phyloP scores from a whole-genome alignment of 1,140 invertebrate species.

The Pachypeltis micranthus region DNA sequence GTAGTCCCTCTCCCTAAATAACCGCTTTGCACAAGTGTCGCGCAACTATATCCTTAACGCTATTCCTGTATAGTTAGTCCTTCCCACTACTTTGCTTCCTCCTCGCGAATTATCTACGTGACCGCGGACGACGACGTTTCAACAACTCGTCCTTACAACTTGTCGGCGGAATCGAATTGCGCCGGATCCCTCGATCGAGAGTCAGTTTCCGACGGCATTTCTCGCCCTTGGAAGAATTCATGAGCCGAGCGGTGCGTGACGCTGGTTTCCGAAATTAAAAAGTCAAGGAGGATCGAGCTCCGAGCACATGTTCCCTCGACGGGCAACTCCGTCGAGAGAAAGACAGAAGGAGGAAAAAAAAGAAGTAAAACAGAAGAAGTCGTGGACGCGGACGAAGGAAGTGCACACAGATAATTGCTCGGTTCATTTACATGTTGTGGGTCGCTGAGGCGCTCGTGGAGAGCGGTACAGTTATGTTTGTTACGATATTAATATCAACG shows the following conservation, averaged over 20 bases:
- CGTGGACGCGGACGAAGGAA: background rate
- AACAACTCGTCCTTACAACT: too few species aligned
- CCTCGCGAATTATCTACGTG: too few species aligned
- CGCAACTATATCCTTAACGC: too few species aligned
- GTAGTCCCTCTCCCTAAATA: too few species aligned
- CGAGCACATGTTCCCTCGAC: background rate
- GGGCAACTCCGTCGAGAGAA: background rate
- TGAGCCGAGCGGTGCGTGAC: conserved; percentile 1
- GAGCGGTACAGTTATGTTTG: conserved; percentile 8
- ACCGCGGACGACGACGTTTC: too few species aligned
- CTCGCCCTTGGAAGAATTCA: conserved; percentile 7
- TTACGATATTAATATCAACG: conserved; percentile 12
- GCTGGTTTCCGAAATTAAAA: conserved; percentile 7
- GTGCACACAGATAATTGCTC: conserved; percentile 1
- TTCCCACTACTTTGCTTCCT: too few species aligned
- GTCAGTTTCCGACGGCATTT: background rate
- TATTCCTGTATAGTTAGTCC: too few species aligned
- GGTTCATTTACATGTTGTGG: conserved; percentile 1
- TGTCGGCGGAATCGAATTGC: too few species aligned
- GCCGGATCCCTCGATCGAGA: too few species aligned
- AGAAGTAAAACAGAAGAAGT: background rate
- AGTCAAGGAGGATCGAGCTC: background rate
- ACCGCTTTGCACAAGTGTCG: too few species aligned
- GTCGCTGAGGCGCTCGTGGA: background rate
- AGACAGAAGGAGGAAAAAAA: too few species aligned